Base-by-base conservation (phyloP, 35 echinoderm and acorn worm species). In the Holothuria glaberrima region DNA sequence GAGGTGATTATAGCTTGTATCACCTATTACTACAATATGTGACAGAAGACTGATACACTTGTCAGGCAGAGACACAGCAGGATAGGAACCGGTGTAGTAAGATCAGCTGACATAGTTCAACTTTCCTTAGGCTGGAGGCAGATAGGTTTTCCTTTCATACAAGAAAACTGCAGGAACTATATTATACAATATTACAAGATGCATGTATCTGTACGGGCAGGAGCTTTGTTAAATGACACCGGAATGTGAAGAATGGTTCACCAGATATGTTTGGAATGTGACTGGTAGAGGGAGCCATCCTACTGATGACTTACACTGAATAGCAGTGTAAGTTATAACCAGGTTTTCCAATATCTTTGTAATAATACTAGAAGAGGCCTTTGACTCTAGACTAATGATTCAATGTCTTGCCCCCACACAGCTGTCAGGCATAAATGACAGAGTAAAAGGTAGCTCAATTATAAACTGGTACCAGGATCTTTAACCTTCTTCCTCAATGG, bases 231-330 rank as follows among this genome's bases (percentile, higher is more conserved):
- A 78, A 78, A 78, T 48, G 74, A 78, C 74, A 78, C 74, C 27
- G 74, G 74, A 78, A 78, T 78, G 74, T 78, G 38, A 48, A 29
- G 74, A 78, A 78, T 78, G 74, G 74, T 78, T 78, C 41, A 26
- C 38, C 44, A 50, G 44, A 48, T 78, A 78, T 78, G 74, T 21
- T 48, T 78, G 74, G 74, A 78, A 78, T 78, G 74, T 78, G 74
- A 54, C 50, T 54, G 9, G 50, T 54, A 54, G 50, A 78, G 38
- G 36, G 74, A 48, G 74, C 44, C 44, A 41, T 78, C 50, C 50
- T 28, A 21, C 38, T 24, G 50, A 38, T 73, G 27, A 48, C 74
- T 14, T 54, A 54, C 12, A 17, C 50, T 54, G 18, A 78, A 78
- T 48, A 48, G 33, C 20, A 54, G 50, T 54, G 50, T 14, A 54